Evolutionary conservation across 2,888 invertebrate genomes (phyloP), one percentile per base, ranked within the genome.

Genomic region (Saturnia japonica): DNA sequence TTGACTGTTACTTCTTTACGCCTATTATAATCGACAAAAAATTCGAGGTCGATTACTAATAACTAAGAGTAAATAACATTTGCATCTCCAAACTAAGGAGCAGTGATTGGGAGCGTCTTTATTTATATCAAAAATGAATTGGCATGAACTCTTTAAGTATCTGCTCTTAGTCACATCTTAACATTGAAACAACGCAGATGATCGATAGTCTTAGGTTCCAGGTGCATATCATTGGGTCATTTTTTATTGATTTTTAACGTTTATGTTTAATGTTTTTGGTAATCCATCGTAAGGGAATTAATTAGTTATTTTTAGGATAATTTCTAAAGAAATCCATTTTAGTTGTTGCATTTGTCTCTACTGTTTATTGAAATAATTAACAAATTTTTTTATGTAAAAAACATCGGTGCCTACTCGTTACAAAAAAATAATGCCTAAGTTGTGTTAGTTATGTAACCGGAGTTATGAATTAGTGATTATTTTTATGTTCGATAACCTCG

Each of bases 21-120:
- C 57, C 57, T 28, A 60, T 60, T 60, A 60, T 14, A 28, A 28
- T 28, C 57, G 28, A 60, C 57, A 60, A 60, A 60, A 60, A 60
- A 25, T 60, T 28, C 57, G 57, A 60, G 57, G 57, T 60, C 57
- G 57, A 60, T 28, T 60, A 22, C 22, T 22, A 54, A 22, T 22
- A 60, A 14, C 28, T 60, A 60, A 60, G 25, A 60, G 19, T 14
- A 28, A 28, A 60, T 60, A 60, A 28, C 57, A 60, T 60, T 60
- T 25, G 25, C 25, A 57, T 1, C 57, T 57, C 4, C 28, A 28
- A 25, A 12, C 57, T 12, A 25, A 60, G 25, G 57, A 28, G 25
- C 25, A 60, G 12, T 14, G 57, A 60, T 60, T 12, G 12, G 12
- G 14, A 28, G 28, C 22, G 22, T 54, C 54, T 28, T 60, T 12